Evolutionary conservation across 2,113 vertebrate genomes (phyloP).

Genomic region (Alethe diademata): DNA sequence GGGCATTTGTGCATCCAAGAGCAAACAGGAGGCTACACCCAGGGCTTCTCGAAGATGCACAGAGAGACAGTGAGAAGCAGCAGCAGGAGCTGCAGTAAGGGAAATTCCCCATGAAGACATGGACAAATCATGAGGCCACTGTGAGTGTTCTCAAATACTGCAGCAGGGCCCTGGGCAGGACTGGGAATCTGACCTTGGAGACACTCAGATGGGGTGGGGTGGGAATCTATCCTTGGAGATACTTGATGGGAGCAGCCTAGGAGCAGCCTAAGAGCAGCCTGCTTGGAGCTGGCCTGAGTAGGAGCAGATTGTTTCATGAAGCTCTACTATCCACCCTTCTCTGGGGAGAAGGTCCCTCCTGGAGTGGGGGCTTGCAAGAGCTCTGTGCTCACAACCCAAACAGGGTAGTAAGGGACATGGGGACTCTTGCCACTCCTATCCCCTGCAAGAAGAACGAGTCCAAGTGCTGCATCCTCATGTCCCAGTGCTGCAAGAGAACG

Average conservation of each 20-base stretch:
- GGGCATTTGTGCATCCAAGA: not conserved
- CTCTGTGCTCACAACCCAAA: not conserved
- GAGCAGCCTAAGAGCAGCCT: not conserved
- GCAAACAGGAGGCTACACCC: not conserved
- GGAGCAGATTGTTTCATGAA: not conserved
- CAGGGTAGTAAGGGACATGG: accelerated
- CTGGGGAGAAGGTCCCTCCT: not conserved
- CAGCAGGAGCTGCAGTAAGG: not conserved
- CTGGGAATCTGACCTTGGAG: not conserved
- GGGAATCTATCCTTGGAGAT: not conserved
- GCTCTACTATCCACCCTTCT: not conserved
- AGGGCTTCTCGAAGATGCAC: not conserved
- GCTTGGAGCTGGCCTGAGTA: accelerated
- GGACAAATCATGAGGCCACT: not conserved
- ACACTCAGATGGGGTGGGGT: accelerated
- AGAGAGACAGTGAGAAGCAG: not conserved
- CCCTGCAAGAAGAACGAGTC: not conserved
- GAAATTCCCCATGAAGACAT: not conserved
- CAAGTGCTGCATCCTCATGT: not conserved
- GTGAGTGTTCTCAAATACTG: not conserved
- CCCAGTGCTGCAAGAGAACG: not conserved
- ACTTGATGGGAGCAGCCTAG: not conserved
- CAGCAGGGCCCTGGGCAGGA: not conserved
- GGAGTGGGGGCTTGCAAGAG: not conserved
- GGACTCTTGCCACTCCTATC: not conserved